Conservation (phyloP, 1,140 invertebrate species). For the Triops longicaudatus region DNA sequence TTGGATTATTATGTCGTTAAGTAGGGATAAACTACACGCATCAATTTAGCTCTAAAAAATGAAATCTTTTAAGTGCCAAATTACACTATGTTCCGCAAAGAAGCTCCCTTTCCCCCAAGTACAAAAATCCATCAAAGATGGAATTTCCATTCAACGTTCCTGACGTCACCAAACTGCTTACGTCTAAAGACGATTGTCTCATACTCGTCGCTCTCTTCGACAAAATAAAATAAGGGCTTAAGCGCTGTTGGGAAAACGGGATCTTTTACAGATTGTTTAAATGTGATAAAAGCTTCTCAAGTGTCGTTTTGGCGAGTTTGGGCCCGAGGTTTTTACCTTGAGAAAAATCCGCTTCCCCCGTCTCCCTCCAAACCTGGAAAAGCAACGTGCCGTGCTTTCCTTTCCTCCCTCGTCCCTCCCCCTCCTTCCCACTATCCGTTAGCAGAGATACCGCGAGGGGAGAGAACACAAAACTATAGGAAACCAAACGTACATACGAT, state of each 20-base stretch:
- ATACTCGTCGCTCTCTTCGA: not conserved
- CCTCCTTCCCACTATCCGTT: not conserved
- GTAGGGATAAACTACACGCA: too few relatives aligned
- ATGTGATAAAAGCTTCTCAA: constrained; percentile 5
- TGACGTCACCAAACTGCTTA: not conserved
- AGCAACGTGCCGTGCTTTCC: too few relatives aligned
- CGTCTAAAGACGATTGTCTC: not conserved
- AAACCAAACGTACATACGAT: not conserved
- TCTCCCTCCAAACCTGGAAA: not conserved
- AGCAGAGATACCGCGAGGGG: not conserved
- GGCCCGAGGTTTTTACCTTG: not conserved
- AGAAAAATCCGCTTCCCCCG: not conserved
- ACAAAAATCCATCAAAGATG: not conserved
- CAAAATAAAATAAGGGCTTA: not conserved
- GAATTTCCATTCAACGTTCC: not conserved
- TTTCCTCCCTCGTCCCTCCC: not conserved
- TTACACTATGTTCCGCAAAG: too few relatives aligned
- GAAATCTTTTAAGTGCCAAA: too few relatives aligned
- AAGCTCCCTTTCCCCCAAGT: too few relatives aligned
- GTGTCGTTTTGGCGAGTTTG: not conserved
- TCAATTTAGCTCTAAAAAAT: too few relatives aligned
- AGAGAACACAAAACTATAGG: not conserved
- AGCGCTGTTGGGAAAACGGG: not conserved
- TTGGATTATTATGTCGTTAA: too few relatives aligned
- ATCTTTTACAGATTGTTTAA: not conserved